Base-by-base conservation (phyloP, 2,888 invertebrate species). In the Drosophila neonasuta region DNA sequence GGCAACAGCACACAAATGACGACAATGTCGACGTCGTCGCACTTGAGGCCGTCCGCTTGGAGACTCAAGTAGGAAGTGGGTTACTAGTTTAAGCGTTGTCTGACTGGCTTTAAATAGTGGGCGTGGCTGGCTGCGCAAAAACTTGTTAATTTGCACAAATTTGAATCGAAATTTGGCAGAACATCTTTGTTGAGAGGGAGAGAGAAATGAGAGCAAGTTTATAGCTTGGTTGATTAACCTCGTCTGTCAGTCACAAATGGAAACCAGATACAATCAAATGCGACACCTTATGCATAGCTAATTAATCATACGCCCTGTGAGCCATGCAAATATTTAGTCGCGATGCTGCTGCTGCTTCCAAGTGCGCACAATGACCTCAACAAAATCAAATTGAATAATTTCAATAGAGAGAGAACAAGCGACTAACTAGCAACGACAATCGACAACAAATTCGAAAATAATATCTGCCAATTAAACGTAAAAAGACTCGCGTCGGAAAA, bases 61-160 rank as follows among this genome's bases (percentile, higher is more conserved):
- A 20, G 70, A 48, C 46, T 60, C 55, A 71, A 83, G 80, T 71
- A 86, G 85, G 85, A 86, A 87, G 84, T 86, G 78, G 77, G 78
- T 87, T 83, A 83, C 71, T 79, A 75, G 76, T 59, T 67, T 71
- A 68, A 61, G 46, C 50, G 17, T 20, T 56, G 52, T 44, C 50
- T 15, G 55, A 58, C 48, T 42, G 51, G 15, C 42, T 10, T 58
- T 13, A 17, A 54, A 29, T 24, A 24, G 62, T 61, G 51, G 66
- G 74, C 70, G 74, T 73, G 74, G 1, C 55, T 34, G 17, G 3
- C n/a, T 42, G 13, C 9, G 15, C 11, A 34, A 46, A 52, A 36
- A 52, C 45, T 42, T 62, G 69, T 39, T 58, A 52, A 60, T 46
- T 63, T 46, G 45, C 30, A 29, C 44, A 29, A 41, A 41, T 36